Evolutionary conservation across 2,888 invertebrate species (phyloP).

Genomic region (Petrolisthes manimaculis): DNA sequence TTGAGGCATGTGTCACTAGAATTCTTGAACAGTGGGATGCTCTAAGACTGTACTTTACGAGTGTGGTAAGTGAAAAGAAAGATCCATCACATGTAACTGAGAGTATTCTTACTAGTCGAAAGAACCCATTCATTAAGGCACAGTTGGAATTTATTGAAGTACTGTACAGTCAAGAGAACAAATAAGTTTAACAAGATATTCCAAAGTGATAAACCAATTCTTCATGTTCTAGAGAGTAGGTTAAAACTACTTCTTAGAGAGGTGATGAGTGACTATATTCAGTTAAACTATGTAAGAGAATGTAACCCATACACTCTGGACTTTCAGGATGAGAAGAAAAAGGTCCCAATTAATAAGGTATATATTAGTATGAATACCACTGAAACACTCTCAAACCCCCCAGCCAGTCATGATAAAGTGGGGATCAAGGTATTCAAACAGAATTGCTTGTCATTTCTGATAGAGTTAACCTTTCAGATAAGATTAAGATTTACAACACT

Average conservation of each 20-base stretch:
- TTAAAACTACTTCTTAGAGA: constrained; percentile 2
- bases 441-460: too few relatives aligned
- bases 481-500: constrained; percentile 19
- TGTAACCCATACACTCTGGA: constrained; percentile 24
- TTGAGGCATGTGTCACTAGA: constrained; percentile 28
- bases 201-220: constrained; percentile 30
- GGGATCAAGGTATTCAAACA: constrained; percentile 24
- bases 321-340: not conserved
- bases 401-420: not conserved
- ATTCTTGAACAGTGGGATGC: not conserved
- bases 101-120: constrained; percentile 12
- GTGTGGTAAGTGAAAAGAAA: constrained; percentile 6
- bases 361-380: constrained; percentile 26
- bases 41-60: constrained; percentile 9
- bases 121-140: constrained; percentile 32
- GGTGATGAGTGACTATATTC: constrained; percentile 27
- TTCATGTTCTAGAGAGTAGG: constrained; percentile 5
- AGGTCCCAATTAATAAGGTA: constrained; percentile 16
- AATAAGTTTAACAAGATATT: constrained; percentile 34
- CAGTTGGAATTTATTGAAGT: constrained; percentile 33
- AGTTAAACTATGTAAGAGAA: constrained; percentile 7
- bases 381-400: constrained; percentile 19
- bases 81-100: constrained; percentile 31
- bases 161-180: constrained; percentile 13
- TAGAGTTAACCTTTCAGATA: constrained; percentile 7